These are phyloP conservation scores for Amyelois transitella DNA, from an alignment of 1,140 invertebrate genomes.

Conservation along the genomic window DNA sequence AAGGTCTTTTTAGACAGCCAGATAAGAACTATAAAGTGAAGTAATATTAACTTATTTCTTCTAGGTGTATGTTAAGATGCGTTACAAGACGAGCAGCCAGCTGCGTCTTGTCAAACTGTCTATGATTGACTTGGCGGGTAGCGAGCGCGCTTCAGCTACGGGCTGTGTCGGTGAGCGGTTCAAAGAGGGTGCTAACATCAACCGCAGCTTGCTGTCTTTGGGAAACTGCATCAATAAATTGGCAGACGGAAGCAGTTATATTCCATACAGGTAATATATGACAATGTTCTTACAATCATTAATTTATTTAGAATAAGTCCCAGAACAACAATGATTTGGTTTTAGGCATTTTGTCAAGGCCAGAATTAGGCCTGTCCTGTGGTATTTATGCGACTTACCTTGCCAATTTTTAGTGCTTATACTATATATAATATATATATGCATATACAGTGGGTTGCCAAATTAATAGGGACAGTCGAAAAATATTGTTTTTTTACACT, in stretches of 20 bases:
- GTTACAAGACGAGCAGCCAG: constrained; percentile 76
- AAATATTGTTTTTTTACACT: no score
- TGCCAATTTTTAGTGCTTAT: no score
- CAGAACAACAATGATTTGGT: no score
- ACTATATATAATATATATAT: no score
- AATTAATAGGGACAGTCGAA: no score
- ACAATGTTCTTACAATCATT: neutral
- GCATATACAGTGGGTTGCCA: no score
- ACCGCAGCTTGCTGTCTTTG: constrained; percentile 91
- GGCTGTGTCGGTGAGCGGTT: constrained; percentile 84
- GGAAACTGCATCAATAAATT: constrained; percentile 97
- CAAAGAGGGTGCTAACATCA: constrained; percentile 96
- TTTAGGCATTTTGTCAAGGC: no score
- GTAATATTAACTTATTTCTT: neutral
- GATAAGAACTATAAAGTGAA: no score
- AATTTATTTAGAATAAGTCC: no score
- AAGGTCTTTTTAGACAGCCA: no score
- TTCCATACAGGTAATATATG: constrained; percentile 82
- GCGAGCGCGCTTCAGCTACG: constrained; percentile 91
- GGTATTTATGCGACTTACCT: no score
- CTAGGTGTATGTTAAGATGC: constrained; percentile 80
- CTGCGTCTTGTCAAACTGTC: constrained; percentile 87
- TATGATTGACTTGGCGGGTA: constrained; percentile 96
- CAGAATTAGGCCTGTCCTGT: no score
- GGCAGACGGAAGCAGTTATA: constrained; percentile 85